Base-by-base conservation (phyloP, 2,113 vertebrate genomes). In the Copsychus sechellarum region DNA sequence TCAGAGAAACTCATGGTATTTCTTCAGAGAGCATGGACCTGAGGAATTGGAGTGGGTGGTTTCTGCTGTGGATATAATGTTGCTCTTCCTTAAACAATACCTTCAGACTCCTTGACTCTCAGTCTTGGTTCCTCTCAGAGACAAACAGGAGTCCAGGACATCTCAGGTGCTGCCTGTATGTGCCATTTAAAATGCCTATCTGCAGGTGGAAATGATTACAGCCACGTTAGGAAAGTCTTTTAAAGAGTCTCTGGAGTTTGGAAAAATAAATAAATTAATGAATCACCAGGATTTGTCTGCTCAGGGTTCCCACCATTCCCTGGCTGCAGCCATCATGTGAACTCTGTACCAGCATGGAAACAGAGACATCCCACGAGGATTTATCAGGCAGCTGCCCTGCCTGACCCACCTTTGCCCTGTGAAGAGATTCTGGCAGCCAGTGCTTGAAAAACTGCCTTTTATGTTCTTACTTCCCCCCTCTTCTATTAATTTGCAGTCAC, bases 361-460 rank as follows among this genome's bases (percentile, higher is more conserved):
- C 54, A 81, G 78, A 92, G 24, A 53, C 40, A 58, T 77, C 81
- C 72, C 58, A 20, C 60, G 43, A 81, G 90, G 67, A 74, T 86
- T 81, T 81, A 74, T 18, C 67, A 0, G 23, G 26, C 42, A 1
- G 3, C 71, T 90, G 94, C 85, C 67, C 79, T 94, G 42, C 48
- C 82, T 94, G 93, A 92, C 79, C 90, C 90, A 92, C 76, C 92
- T 90, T 81, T 90, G 60, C 88, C 94, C 92, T 62, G 28, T 70
- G 33, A 53, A 90, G 56, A 85, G 29, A 92, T 77, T 85, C 62
- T 86, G 81, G 88, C 81, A 95, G 84, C 19, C 78, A 58, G 58
- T 8, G 54, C 87, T 90, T 87, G 56, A 80, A 90, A 90, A 91
- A 34, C 43, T 88, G 43, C 54, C 76, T 91, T 95, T 95, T 64